These are phyloP conservation scores for Meloidogyne floridensis DNA, from an alignment of 1,140 invertebrate species.

Conservation along the genomic window DNA sequence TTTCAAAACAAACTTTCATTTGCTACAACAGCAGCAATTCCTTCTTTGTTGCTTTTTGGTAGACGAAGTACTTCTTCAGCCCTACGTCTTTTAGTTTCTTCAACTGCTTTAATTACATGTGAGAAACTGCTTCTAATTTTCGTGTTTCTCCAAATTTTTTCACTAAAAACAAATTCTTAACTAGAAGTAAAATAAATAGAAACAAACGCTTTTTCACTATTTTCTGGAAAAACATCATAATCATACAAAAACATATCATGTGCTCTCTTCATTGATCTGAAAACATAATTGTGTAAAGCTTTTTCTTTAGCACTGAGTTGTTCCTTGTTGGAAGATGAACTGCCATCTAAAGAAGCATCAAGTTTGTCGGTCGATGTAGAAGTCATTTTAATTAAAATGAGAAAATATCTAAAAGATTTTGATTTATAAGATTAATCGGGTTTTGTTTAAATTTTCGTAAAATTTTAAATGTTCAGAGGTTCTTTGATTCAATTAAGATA, in stretches of 20 bases:
- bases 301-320: constrained; percentile 30
- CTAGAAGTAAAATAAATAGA: constrained; percentile 30
- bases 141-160: constrained; percentile 74
- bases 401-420: constrained; percentile 1
- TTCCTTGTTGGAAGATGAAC: neutral
- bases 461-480: neutral
- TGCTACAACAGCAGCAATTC: constrained; percentile 43
- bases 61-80: constrained; percentile 51
- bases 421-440: too few species aligned
- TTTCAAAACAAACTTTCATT: constrained; percentile 40
- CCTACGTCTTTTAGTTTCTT: constrained; percentile 67
- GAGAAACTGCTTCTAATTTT: constrained; percentile 87
- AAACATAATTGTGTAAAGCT: constrained; percentile 73
- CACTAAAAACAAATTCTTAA: constrained; percentile 71
- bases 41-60: constrained; percentile 45
- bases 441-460: neutral
- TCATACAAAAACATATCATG: constrained; percentile 96
- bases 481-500: too few species aligned
- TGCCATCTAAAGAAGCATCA: neutral
- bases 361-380: neutral
- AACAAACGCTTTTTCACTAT: constrained; percentile 79
- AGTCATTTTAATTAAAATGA: constrained; percentile 11
- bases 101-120: constrained; percentile 80
- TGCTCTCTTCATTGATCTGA: constrained; percentile 91
- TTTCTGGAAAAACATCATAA: constrained; percentile 81